Evolutionary conservation across 1,140 invertebrate genomes (phyloP), one percentile per base, ranked within the genome.

Genomic region (Orius laevigatus): DNA sequence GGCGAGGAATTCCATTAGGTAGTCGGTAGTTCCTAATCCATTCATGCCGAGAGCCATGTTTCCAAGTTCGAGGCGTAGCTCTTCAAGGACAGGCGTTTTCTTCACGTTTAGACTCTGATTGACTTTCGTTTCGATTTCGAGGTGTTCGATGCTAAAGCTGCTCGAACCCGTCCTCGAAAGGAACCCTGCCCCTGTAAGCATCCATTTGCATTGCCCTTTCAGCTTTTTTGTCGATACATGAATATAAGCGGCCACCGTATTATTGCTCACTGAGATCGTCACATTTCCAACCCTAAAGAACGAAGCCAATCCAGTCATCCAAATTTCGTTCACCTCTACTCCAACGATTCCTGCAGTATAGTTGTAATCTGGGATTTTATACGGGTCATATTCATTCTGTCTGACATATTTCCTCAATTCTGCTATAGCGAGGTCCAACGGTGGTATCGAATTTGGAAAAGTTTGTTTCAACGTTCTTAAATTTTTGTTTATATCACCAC

Each of bases 401-500:
- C 74, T 71, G 2, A 88, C 76, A 56, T 78, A 74, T 54, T 76
- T 78, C 8, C 84, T 68, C 1, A 70, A 70, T 57, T 84, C 78
- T 3, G 78, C 73, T 33, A 88, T 72, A 8, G 79, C 73, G 70
- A 84, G 81, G 31, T 53, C 48, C 39, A 88, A 67, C 0, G 84
- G 84, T 6, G 81, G 79, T 54, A 88, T 84, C 0, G 84, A 88
- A 62, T 88, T 88, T 0, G 84, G 82, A 56, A 88, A 81, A 38
- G 73, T 75, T 56, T 80, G 73, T 4, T 79, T 71, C 8, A 83
- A 59, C 54, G 78, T 70, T 50, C 51, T 53, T 42, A 63, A 46
- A 38, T 59, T 46, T 34, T 57, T 53, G 51, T 63, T 58, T 11
- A 61, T 46, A 19, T 52, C 58, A 55, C 60, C 65, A 60, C 68